These are phyloP conservation scores for Porites divaricata DNA, from an alignment of 92 coral and sea anemone species.

Conservation along the genomic window DNA sequence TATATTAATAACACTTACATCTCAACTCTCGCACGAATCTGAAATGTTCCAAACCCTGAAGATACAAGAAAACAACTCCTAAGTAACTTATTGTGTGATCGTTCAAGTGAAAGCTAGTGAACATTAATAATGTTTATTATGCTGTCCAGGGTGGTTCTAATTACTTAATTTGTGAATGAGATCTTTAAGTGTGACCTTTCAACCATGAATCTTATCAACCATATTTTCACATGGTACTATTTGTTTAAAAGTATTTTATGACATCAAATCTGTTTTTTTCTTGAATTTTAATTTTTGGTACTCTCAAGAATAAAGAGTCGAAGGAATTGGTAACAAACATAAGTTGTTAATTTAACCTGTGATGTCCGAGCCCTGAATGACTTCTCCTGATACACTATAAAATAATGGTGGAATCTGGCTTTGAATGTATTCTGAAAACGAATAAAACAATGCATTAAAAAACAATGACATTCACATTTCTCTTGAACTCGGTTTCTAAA, in stretches of 20 bases:
- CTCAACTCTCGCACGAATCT: constrained; percentile 71
- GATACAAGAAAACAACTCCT: background rate
- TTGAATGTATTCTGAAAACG: constrained; percentile 57
- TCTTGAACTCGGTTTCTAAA: no score
- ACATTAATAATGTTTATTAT: background rate
- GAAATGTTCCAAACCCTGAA: constrained; percentile 80
- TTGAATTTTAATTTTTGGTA: no score
- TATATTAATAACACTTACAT: constrained; percentile 61
- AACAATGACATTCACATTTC: background rate
- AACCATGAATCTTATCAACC: no score
- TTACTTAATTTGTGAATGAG: no score
- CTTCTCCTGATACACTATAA: constrained; percentile 89
- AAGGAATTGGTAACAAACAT: no score
- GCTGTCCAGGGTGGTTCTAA: no score
- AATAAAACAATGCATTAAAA: background rate
- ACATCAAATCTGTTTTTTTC: no score
- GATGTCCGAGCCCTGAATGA: constrained; percentile 84
- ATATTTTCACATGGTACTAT: no score
- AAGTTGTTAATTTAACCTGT: constrained; percentile 52
- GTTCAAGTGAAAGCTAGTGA: no score
- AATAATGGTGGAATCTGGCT: constrained; percentile 78
- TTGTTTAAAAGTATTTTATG: no score
- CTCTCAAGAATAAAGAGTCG: no score
- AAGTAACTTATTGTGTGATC: background rate
- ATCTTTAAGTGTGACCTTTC: no score